These are phyloP conservation scores for Mustela nigripes DNA, from an alignment of 2,113 vertebrate species.

Conservation along the genomic window DNA sequence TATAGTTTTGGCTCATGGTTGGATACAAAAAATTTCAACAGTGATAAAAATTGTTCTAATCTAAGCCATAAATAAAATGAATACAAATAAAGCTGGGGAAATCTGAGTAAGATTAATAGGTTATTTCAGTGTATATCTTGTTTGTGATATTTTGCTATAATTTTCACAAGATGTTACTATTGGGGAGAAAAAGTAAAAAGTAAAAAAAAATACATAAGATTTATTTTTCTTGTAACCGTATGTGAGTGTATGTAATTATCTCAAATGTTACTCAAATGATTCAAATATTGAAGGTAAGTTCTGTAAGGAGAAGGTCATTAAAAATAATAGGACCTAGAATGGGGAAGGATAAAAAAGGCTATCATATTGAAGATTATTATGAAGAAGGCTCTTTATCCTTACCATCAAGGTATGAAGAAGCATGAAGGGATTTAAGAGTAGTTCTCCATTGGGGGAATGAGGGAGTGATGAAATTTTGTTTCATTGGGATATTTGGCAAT, in stretches of 20 bases:
- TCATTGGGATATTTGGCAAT: neutral
- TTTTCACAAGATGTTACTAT: constrained; percentile 1
- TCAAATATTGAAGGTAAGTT: neutral
- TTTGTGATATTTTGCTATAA: neutral
- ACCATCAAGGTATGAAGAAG: neutral
- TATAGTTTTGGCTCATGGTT: neutral
- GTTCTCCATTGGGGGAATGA: neutral
- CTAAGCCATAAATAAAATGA: neutral
- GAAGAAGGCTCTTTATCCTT: neutral
- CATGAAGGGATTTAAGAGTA: neutral
- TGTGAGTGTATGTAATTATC: neutral
- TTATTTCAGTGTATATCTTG: neutral
- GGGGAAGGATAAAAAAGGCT: neutral
- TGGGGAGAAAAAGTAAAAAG: neutral
- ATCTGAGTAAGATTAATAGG: neutral
- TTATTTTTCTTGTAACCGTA: neutral
- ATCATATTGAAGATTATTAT: neutral
- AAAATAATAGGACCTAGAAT: neutral
- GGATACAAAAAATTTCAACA: neutral
- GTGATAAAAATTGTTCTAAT: constrained; percentile 4
- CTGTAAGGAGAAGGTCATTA: neutral
- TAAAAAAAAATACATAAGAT: neutral
- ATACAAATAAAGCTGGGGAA: neutral
- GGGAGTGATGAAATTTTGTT: neutral
- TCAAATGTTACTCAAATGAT: constrained; percentile 1